Conservation (phyloP, 1,140 invertebrate species). For the Tetraneura akinire region DNA sequence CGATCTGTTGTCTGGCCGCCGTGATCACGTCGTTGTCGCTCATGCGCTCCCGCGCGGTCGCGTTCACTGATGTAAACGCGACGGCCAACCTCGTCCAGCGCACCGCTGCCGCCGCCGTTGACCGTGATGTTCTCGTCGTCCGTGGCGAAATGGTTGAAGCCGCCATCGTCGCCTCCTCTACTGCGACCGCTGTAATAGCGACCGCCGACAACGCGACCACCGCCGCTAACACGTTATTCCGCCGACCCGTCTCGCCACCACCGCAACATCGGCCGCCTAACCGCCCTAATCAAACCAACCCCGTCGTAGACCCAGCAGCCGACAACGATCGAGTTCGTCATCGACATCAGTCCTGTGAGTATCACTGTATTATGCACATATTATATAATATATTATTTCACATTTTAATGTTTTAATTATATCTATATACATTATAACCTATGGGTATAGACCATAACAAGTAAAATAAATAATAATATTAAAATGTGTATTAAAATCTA, state of each 20-base stretch:
- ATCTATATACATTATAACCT: too few species aligned
- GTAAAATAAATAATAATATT: too few species aligned
- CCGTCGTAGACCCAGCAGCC: not conserved
- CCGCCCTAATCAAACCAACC: not conserved
- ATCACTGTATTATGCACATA: too few species aligned
- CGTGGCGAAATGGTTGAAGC: not conserved
- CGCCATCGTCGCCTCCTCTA: not conserved
- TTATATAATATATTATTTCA: too few species aligned
- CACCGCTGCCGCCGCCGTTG: not conserved
- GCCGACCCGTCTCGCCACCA: not conserved
- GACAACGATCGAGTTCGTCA: constrained; percentile 7
- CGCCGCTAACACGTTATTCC: not conserved
- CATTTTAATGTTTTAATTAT: too few species aligned
- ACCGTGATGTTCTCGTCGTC: not conserved
- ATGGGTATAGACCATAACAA: too few species aligned
- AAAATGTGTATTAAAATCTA: too few species aligned
- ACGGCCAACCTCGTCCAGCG: constrained; percentile 24
- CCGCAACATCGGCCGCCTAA: not conserved
- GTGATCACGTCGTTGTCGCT: constrained; percentile 47
- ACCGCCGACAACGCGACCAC: constrained; percentile 30
- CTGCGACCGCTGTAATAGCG: not conserved
- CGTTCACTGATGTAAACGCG: constrained; percentile 35
- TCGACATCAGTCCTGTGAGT: constrained; percentile 31
- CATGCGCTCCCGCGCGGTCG: constrained; percentile 43
- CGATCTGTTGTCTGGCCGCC: constrained; percentile 50